Evolutionary conservation across 2,797 vertebrate genomes (phyloP).

Genomic region (Toxotes lorentzi): DNA sequence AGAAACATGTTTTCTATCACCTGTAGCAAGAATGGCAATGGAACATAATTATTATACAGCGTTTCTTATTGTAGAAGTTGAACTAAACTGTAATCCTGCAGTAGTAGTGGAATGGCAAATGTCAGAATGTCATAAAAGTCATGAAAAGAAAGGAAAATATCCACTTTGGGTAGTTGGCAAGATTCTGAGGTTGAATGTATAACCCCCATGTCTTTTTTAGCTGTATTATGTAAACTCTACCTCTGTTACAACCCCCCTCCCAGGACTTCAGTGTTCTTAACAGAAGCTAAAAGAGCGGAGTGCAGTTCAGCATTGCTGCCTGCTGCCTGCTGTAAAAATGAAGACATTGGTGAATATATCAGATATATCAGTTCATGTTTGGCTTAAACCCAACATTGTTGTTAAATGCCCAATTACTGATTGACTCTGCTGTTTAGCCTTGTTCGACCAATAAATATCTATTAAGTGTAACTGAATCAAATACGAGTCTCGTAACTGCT

Average conservation of each 20-base stretch:
- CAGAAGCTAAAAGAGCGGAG: not conserved
- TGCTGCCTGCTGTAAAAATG: not conserved
- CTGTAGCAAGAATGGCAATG: not conserved
- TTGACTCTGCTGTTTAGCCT: constrained; percentile 11
- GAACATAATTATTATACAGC: not conserved
- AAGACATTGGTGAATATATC: not conserved
- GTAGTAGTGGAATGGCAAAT: not conserved
- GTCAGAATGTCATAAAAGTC: not conserved
- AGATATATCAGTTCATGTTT: not conserved
- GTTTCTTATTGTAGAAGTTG: not conserved
- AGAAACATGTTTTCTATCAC: not conserved
- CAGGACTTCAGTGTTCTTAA: not conserved
- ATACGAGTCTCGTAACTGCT: constrained; percentile 8
- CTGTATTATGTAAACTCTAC: not conserved
- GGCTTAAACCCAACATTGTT: not conserved
- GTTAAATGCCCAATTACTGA: constrained; percentile 25
- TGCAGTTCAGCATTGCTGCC: not conserved
- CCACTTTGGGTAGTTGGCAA: not conserved
- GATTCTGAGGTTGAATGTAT: not conserved
- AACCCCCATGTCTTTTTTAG: not conserved
- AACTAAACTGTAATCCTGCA: not conserved
- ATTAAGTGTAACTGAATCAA: constrained; percentile 31
- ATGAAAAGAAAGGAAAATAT: too few species aligned
- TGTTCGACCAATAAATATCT: constrained; percentile 21
- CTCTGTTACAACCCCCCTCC: not conserved